phyloP scores from a whole-genome alignment of 2,113 vertebrate genomes.

The Romanogobio albipinnatus region DNA sequence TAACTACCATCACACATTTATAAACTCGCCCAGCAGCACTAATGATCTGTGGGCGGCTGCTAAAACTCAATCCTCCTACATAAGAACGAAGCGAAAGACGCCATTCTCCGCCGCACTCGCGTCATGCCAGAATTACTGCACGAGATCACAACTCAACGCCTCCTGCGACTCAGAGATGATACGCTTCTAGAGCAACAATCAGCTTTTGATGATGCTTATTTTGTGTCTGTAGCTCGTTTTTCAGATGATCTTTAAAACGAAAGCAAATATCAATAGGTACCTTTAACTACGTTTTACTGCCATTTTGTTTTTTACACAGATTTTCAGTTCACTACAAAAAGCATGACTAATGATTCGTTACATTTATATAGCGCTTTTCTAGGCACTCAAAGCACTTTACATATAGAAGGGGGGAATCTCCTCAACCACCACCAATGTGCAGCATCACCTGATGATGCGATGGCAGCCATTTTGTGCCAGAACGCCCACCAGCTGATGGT shows the following conservation, averaged over 20 bases:
- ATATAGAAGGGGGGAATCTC: too few relatives aligned
- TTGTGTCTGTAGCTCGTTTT: neutral
- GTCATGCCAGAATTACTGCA: neutral
- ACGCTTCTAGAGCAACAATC: neutral
- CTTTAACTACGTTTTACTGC: neutral
- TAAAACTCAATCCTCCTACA: constrained; percentile 47
- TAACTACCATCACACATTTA: neutral
- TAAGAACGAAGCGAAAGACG: neutral
- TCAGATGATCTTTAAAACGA: neutral
- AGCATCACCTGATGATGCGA: too few relatives aligned
- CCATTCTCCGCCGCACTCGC: neutral
- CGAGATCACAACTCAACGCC: neutral
- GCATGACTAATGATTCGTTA: neutral
- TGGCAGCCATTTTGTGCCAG: too few relatives aligned
- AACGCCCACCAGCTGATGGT: too few relatives aligned
- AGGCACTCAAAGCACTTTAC: too few relatives aligned
- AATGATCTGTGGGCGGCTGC: constrained; percentile 36
- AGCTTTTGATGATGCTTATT: neutral
- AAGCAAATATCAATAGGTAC: neutral
- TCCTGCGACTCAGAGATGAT: neutral
- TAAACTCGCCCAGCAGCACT: neutral
- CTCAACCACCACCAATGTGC: too few relatives aligned
- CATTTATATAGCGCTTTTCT: too few relatives aligned
- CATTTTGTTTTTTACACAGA: neutral
- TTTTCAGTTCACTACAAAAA: neutral